Conservation (phyloP, 2,797 vertebrate genomes). For the Pyrocephalus nanus region DNA sequence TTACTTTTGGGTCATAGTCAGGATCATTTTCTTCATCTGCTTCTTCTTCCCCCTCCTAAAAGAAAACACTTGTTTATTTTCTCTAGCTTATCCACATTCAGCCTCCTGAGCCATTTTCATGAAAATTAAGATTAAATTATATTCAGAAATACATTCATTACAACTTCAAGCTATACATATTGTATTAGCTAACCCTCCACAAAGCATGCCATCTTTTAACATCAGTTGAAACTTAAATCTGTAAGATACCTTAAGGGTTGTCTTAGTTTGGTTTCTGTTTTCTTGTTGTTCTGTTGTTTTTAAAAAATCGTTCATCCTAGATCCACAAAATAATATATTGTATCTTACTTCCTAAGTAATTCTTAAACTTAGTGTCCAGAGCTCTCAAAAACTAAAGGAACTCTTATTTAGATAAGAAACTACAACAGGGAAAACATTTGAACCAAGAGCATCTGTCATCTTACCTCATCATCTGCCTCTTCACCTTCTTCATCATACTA, state of each 20-base stretch:
- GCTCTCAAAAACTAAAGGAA: not conserved
- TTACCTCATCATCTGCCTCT: slow-evolving; percentile 97
- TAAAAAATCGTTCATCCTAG: not conserved
- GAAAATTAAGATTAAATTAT: not conserved
- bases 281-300: not conserved
- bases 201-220: not conserved
- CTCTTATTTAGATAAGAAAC: not conserved
- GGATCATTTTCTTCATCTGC: slow-evolving; percentile 98
- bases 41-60: slow-evolving; percentile 97
- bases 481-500: slow-evolving; percentile 99
- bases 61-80: slow-evolving; percentile 25
- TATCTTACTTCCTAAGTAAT: not conserved
- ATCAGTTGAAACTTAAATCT: not conserved
- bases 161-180: not conserved
- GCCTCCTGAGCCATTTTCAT: not conserved
- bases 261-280: not conserved
- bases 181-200: not conserved
- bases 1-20: slow-evolving; percentile 96
- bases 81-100: not conserved
- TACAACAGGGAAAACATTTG: not conserved
- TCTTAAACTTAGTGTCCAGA: not conserved
- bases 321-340: not conserved
- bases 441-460: slow-evolving; percentile 52
- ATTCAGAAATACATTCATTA: not conserved
- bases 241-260: not conserved